Percentiles rank a stretch among this genome's conserved stretches.
Conservation (phyloP, 2,113 vertebrate species). For the Hystrix brachyura region DNA sequence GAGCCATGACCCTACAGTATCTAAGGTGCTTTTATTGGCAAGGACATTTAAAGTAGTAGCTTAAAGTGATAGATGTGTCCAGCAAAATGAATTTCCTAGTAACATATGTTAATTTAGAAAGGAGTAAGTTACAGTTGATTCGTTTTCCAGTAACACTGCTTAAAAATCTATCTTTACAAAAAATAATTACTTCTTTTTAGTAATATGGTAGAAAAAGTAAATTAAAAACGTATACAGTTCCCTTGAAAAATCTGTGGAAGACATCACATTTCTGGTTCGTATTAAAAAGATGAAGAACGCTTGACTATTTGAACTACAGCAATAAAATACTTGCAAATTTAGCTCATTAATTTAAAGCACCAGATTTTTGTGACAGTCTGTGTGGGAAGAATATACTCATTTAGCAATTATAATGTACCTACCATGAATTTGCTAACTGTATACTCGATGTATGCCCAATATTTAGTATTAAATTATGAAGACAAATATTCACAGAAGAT, state of each 20-base stretch:
- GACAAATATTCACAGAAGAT: not conserved
- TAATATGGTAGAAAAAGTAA: constrained; percentile 73
- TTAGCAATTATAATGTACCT: constrained; percentile 55
- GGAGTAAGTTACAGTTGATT: constrained; percentile 81
- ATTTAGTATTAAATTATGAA: not conserved
- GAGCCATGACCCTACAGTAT: constrained; percentile 75
- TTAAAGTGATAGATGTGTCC: constrained; percentile 77
- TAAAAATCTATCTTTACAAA: constrained; percentile 76
- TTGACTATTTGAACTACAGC: constrained; percentile 17
- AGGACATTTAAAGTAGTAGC: constrained; percentile 83
- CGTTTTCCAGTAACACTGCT: constrained; percentile 78
- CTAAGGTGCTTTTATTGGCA: constrained; percentile 73
- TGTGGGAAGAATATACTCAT: not conserved
- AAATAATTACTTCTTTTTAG: constrained; percentile 78
- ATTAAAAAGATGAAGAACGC: not conserved
- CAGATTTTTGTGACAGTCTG: not conserved
- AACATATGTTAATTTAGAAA: constrained; percentile 67
- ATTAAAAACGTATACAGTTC: constrained; percentile 58
- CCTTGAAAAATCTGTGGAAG: not conserved
- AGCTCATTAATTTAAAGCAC: not conserved
- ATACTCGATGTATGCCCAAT: not conserved
- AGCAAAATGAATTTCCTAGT: constrained; percentile 75
- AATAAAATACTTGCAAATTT: constrained; percentile 46
- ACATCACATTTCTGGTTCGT: not conserved
- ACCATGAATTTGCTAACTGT: not conserved